phyloP scores from a whole-genome alignment of 2,797 vertebrate genomes.

The Semotilus atromaculatus region DNA sequence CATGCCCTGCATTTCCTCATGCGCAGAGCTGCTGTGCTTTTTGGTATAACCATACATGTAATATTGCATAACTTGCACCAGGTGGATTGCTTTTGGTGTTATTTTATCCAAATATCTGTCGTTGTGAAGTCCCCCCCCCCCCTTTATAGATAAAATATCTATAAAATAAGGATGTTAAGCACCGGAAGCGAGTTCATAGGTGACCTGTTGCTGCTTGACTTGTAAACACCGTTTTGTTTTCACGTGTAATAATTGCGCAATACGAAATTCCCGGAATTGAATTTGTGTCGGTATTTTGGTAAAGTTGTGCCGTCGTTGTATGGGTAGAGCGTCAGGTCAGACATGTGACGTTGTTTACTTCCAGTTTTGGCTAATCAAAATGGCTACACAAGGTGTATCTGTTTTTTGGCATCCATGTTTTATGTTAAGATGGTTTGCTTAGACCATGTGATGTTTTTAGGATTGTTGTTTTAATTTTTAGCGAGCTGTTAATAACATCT shows the following conservation, averaged over 20 bases:
- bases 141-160: not conserved
- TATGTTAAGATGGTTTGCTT: not conserved
- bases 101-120: not conserved
- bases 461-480: not conserved
- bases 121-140: no score
- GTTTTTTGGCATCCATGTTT: not conserved
- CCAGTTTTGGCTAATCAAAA: conserved; percentile 16
- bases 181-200: not conserved
- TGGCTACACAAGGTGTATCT: conserved; percentile 23
- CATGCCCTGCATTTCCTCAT: conserved; percentile 23
- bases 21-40: not conserved
- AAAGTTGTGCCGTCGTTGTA: not conserved
- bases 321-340: no score
- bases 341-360: conserved; percentile 34
- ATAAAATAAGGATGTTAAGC: not conserved
- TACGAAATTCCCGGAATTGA: not conserved
- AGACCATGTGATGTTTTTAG: not conserved
- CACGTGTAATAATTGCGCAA: not conserved
- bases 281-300: not conserved
- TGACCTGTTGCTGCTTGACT: conserved; percentile 14
- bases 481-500: conserved; percentile 17
- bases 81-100: not conserved
- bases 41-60: not conserved
- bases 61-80: not conserved
- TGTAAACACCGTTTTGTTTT: not conserved